A percentile compares a stretch with the other conserved stretches of the same genome.
These are phyloP conservation scores for Atractosteus spatula DNA, from an alignment of 2,113 vertebrate genomes.

Conservation along the genomic window DNA sequence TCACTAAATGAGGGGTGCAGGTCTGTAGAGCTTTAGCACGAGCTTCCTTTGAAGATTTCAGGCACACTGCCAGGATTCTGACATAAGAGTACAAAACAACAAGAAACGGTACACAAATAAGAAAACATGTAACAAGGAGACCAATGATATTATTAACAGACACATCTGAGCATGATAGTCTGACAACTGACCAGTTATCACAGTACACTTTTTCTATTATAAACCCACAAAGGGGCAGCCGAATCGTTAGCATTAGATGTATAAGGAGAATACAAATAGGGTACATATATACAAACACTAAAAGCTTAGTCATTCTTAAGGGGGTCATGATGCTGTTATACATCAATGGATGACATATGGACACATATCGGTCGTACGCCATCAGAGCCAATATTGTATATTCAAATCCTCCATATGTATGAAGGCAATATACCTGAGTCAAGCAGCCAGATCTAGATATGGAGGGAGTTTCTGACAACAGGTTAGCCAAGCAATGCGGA, in stretches of 20 bases:
- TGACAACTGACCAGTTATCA: not conserved
- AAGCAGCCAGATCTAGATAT: not conserved
- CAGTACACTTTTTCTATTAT: not conserved
- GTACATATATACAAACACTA: not conserved
- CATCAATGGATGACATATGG: conserved; percentile 11
- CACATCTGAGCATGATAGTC: not conserved
- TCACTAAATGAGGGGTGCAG: not conserved
- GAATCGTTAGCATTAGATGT: not conserved
- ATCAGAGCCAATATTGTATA: conserved; percentile 4
- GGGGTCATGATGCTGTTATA: conserved; percentile 8
- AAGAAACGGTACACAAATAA: not conserved
- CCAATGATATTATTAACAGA: not conserved
- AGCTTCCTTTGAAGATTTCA: conserved; percentile 1
- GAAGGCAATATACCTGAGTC: conserved; percentile 4
- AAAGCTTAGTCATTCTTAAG: not conserved
- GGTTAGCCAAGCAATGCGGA: not conserved
- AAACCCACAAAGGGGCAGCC: not conserved
- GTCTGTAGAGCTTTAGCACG: not conserved
- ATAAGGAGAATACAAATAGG: not conserved
- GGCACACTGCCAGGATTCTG: not conserved
- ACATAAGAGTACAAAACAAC: not conserved
- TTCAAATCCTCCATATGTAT: conserved; percentile 7
- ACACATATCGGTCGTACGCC: conserved; percentile 19
- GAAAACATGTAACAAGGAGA: not conserved
- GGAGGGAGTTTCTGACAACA: not conserved